Evolutionary conservation across 2,113 vertebrate genomes (phyloP), one percentile per base, ranked within the genome.

Genomic region (Otolemur garnettii): DNA sequence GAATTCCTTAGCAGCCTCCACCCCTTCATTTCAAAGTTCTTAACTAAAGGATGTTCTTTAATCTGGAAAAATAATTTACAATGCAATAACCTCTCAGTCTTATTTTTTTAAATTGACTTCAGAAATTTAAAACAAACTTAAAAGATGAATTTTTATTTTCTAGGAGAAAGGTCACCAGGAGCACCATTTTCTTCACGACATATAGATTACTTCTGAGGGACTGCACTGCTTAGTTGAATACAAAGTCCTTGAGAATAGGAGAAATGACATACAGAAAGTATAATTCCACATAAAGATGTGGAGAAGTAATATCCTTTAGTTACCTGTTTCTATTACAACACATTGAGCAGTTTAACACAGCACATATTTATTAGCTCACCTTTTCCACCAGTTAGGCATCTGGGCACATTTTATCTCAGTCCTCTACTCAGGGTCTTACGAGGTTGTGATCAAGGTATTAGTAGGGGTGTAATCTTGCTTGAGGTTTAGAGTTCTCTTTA

Each of bases 71-170:
- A 68, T 21, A 18, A 85, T 69, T 62, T 87, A 75, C 22, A 86
- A 79, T 78, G 15, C 21, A 35, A 2, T n/a, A 33, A 33, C 5
- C 90, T 66, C 19, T 57, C n/a, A n/a, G 38, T 7, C 62, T 50
- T 62, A 45, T 35, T 28, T 42, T 60, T n/a, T 33, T 22, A 38
- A 53, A 69, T 9, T 68, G 18, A 1, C 14, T 85, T 85, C 66
- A 55, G 13, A 94, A 93, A 78, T 96, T 12, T 11, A 57, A 83
- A 95, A 87, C 1, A 83, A 78, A 72, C 6, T 38, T 86, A 71
- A 85, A 84, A 6, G 18, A 35, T 50, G 26, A 69, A 30, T 33
- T 66, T 60, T 90, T 81, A 64, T 60, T 64, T 45, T 89, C 14
- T 42, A 68, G 22, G 12, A 72, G 35, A 85, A 87, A 88, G 1